Base-by-base conservation (phyloP, 2,888 invertebrate species). In the Eubasilissa splendida region DNA sequence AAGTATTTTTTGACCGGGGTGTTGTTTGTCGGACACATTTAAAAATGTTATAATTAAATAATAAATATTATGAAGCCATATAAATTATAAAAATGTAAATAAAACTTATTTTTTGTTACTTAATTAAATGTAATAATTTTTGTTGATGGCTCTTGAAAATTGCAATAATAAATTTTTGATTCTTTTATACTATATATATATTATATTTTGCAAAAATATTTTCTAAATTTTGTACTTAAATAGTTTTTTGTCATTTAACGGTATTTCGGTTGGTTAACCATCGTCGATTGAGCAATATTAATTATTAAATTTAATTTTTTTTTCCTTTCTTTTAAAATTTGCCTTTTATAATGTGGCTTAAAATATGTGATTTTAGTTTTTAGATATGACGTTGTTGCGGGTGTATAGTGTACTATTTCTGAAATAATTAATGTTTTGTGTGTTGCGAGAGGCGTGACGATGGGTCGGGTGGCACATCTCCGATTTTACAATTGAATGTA, bases 281-380 rank as follows among this genome's bases (percentile, higher is more conserved):
- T 8, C 5, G 60, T 31, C 42, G 63, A 63, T 63, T 33, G 33
- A 63, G 11, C 63, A 33, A 63, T 33, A 63, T 22, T 12, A 60
- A 10, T 22, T 12, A 60, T 60, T 33, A 33, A 42, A 42, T 42
- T 42, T 63, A 33, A 33, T 63, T 33, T 31, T 31, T 63, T 63
- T 11, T 63, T 63, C 31, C 12, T 63, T 12, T 33, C 53, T 70
- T 52, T 70, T 8, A 70, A 56, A 56, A 73, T 12, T 50, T 33
- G 68, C 77, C 68, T 77, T 31, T n/a, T 58, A 42, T 11, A 42
- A 42, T 8, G 77, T 71, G 77, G 77, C 71, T 78, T 71, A 22
- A 78, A 70, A 71, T 63, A 53, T 78, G 77, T 78, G 77, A 78
- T 78, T 78, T 78, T 78, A 78, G 71, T 78, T 78, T 58, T 73